phyloP scores from a whole-genome alignment of 1,140 invertebrate genomes.

The Caenorhabditis elegans region WBcel235 BX284602.5:4631001-4631500 shows the following conservation, averaged over 20 bases:
- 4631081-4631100: background rate
- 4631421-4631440: background rate
- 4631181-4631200: background rate
- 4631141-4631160: conserved; percentile 19
- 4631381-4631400: background rate
- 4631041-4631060: conserved; percentile 36
- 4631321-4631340: background rate
- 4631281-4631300: conserved; percentile 18
- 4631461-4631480: background rate
- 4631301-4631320: background rate
- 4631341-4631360: background rate
- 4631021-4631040: conserved; percentile 28
- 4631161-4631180: background rate
- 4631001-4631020: conserved; percentile 41
- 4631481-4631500: background rate
- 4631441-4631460: background rate
- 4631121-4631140: conserved; percentile 22
- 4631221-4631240: conserved; percentile 38
- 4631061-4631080: background rate
- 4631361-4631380: conserved; percentile 33
- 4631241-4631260: conserved; percentile 35
- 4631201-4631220: background rate
- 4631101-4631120: conserved; percentile 1
- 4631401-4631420: conserved; percentile 32
- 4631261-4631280: conserved; percentile 32